Evolutionary conservation across 2,888 invertebrate genomes (phyloP).

Genomic region (Lochmaea capreae): DNA sequence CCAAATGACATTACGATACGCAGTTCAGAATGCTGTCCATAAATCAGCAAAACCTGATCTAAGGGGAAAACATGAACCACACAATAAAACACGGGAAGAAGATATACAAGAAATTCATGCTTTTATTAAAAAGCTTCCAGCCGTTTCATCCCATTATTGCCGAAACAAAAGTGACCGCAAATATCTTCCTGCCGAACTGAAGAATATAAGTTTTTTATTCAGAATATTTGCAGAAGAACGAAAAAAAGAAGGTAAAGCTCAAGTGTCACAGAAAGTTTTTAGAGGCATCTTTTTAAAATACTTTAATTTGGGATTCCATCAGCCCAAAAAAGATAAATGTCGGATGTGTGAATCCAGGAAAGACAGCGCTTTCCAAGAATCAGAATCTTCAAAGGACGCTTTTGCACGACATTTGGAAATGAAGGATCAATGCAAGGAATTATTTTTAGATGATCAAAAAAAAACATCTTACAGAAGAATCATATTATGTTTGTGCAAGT

Average conservation of each 20-base stretch:
- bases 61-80: slow-evolving; percentile 15
- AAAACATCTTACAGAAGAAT: slow-evolving; percentile 8
- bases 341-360: slow-evolving; percentile 18
- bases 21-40: not conserved
- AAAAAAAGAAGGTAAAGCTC: not conserved
- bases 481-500: slow-evolving; percentile 34
- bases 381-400: not conserved
- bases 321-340: slow-evolving; percentile 27
- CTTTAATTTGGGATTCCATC: slow-evolving; percentile 26
- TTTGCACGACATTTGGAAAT: slow-evolving; percentile 6
- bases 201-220: slow-evolving; percentile 10
- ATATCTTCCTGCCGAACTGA: not conserved
- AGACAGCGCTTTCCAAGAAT: slow-evolving; percentile 13
- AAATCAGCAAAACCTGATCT: slow-evolving; percentile 6
- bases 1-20: slow-evolving; percentile 1
- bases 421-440: slow-evolving; percentile 24
- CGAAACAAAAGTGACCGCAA: not conserved
- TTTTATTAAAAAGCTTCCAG: slow-evolving; percentile 12
- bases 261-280: slow-evolving; percentile 25
- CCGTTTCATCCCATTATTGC: slow-evolving; percentile 13
- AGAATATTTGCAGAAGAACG: slow-evolving; percentile 3
- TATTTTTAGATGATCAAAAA: slow-evolving; percentile 32
- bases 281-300: slow-evolving; percentile 21
- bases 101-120: not conserved
- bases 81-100: not conserved